These are phyloP conservation scores for Heliconius melpomene DNA, from an alignment of 1,140 invertebrate genomes.

Conservation along the genomic window DNA sequence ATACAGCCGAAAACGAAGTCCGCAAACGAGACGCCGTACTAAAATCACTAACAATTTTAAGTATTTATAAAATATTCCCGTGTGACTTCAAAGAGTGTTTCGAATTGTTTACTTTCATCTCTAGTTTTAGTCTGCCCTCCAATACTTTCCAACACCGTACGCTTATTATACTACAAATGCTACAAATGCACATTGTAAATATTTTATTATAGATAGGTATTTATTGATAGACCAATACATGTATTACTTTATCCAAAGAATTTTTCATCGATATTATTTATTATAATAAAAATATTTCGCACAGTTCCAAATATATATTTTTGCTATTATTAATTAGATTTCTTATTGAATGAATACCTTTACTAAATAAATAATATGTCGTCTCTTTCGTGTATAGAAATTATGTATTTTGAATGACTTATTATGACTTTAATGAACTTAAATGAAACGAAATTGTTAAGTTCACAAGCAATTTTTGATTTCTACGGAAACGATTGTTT, in stretches of 20 bases:
- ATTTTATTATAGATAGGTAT: background rate
- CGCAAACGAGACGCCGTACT: slow-evolving; percentile 24
- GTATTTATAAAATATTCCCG: slow-evolving; percentile 44
- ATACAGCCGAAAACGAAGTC: slow-evolving; percentile 13
- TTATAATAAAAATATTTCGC: background rate
- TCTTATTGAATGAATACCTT: too few species aligned
- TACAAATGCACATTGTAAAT: slow-evolving; percentile 17
- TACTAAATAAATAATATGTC: too few species aligned
- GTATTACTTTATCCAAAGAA: background rate
- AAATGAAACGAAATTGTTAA: background rate
- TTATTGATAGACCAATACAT: background rate
- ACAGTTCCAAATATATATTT: background rate
- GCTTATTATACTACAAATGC: slow-evolving; percentile 13
- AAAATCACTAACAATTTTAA: slow-evolving; percentile 38
- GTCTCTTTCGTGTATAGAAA: too few species aligned
- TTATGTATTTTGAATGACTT: background rate
- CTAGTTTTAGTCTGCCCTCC: slow-evolving; percentile 26
- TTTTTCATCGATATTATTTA: background rate
- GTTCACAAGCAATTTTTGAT: background rate
- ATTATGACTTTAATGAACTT: background rate
- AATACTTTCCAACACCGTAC: slow-evolving; percentile 40
- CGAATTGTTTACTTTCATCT: slow-evolving; percentile 51
- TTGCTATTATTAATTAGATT: background rate
- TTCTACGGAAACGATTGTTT: background rate
- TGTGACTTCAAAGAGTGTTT: slow-evolving; percentile 45